A percentile compares a stretch with the other conserved stretches of the same genome.
These are phyloP conservation scores for Loriculus beryllinus DNA, from an alignment of 2,797 vertebrate species.

Conservation along the genomic window DNA sequence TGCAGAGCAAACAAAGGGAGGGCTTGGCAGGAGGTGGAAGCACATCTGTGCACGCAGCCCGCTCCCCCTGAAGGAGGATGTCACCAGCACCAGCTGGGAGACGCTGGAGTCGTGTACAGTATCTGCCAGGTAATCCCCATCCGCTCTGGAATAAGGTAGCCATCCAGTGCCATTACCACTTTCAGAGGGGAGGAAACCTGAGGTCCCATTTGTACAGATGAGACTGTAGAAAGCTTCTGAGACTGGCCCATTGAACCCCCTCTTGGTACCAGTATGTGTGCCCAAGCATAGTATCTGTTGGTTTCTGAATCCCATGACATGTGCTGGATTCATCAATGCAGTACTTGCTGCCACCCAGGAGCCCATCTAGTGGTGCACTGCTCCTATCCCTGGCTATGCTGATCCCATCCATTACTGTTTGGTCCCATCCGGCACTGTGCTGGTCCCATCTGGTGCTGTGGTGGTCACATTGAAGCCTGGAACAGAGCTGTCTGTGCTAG, in stretches of 20 bases:
- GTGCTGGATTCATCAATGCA: background rate
- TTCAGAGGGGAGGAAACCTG: background rate
- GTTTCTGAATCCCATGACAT: background rate
- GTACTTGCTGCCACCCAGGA: background rate
- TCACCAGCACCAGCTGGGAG: slow-evolving; percentile 31
- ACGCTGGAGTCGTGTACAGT: background rate
- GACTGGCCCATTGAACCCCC: background rate
- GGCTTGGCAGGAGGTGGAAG: slow-evolving; percentile 10
- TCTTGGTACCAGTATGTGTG: background rate
- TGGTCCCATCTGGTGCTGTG: background rate
- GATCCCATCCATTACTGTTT: background rate
- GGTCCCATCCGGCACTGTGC: background rate
- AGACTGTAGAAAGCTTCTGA: background rate
- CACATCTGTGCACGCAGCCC: slow-evolving; percentile 3
- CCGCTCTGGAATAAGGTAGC: background rate
- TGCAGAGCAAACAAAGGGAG: slow-evolving; percentile 61
- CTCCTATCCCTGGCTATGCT: background rate
- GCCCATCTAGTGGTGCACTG: background rate
- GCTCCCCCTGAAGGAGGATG: background rate
- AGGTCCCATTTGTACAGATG: background rate
- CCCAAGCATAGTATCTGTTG: background rate
- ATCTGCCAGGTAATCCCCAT: background rate
- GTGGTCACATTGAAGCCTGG: background rate
- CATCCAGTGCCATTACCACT: background rate
- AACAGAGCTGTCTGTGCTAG: background rate